phyloP scores from a whole-genome alignment of 2,113 vertebrate species.

The Salvelinus namaycush region DNA sequence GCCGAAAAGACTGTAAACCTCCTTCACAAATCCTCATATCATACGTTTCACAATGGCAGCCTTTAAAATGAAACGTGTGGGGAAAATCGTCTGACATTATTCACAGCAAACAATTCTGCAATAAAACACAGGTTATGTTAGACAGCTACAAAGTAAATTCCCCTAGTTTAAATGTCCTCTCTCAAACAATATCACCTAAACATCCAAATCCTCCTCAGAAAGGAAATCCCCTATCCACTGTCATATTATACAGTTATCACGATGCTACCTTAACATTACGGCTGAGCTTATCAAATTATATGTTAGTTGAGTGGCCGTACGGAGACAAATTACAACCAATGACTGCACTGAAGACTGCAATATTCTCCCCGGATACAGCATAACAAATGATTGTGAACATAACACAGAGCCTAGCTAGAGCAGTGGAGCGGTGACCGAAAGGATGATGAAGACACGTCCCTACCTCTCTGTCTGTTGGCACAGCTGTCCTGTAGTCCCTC shows the following conservation, averaged over 20 bases:
- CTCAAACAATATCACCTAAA: slow-evolving; percentile 64
- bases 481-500: no score
- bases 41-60: slow-evolving; percentile 19
- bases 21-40: slow-evolving; percentile 37
- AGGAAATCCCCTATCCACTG: slow-evolving; percentile 69
- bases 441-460: slow-evolving; percentile 76
- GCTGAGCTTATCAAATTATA: slow-evolving; percentile 77
- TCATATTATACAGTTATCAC: slow-evolving; percentile 75
- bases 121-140: slow-evolving; percentile 18
- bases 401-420: slow-evolving; percentile 54
- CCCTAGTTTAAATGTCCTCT: slow-evolving; percentile 52
- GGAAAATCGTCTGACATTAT: background rate
- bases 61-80: slow-evolving; percentile 22
- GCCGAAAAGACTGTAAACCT: slow-evolving; percentile 25
- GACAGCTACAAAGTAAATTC: slow-evolving; percentile 46
- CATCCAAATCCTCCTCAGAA: slow-evolving; percentile 65
- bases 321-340: slow-evolving; percentile 74
- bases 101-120: slow-evolving; percentile 28
- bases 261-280: slow-evolving; percentile 73
- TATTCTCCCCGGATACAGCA: slow-evolving; percentile 72
- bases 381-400: slow-evolving; percentile 73
- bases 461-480: slow-evolving; percentile 51
- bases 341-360: slow-evolving; percentile 64
- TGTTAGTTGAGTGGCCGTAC: slow-evolving; percentile 69
- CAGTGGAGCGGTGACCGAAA: slow-evolving; percentile 69